A percentile compares a stretch with the other conserved stretches of the same genome.
phyloP scores from a whole-genome alignment of 2,888 invertebrate species.

The Elysia crispata region DNA sequence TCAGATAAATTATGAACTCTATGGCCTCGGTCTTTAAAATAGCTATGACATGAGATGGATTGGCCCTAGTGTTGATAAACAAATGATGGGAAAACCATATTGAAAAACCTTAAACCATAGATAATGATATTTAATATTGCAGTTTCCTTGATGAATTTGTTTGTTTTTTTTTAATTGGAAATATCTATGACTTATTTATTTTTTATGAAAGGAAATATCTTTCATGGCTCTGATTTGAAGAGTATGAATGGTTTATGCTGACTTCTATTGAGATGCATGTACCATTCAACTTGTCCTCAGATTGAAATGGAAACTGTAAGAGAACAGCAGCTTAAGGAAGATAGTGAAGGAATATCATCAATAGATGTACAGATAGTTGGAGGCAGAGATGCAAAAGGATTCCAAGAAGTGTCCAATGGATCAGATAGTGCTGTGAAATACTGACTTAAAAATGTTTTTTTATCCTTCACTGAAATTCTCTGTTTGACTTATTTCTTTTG shows the following conservation, averaged over 20 bases:
- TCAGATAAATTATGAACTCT: too few relatives aligned
- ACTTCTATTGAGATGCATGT: background rate
- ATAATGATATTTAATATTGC: too few relatives aligned
- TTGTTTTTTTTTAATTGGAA: too few relatives aligned
- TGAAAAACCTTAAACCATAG: too few relatives aligned
- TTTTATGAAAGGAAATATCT: background rate
- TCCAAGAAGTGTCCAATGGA: background rate
- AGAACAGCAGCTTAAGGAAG: conserved; percentile 30
- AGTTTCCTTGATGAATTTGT: background rate
- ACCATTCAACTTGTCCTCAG: background rate
- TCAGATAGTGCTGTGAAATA: background rate
- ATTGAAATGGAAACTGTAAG: conserved; percentile 45
- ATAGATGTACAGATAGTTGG: conserved; percentile 45
- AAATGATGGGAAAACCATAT: too few relatives aligned
- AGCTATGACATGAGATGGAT: too few relatives aligned
- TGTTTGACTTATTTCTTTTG: too few relatives aligned
- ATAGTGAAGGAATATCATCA: conserved; percentile 39
- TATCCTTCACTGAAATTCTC: too few relatives aligned
- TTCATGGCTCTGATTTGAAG: background rate
- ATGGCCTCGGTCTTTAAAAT: too few relatives aligned
- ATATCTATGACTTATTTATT: too few relatives aligned
- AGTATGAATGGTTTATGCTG: background rate
- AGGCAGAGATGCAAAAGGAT: background rate
- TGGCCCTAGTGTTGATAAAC: too few relatives aligned
- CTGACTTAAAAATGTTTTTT: too few relatives aligned